A percentile compares a stretch with the other conserved stretches of the same genome.
Conservation (phyloP, 2,113 vertebrate species). For the Neolamprologus cancellatus region DNA sequence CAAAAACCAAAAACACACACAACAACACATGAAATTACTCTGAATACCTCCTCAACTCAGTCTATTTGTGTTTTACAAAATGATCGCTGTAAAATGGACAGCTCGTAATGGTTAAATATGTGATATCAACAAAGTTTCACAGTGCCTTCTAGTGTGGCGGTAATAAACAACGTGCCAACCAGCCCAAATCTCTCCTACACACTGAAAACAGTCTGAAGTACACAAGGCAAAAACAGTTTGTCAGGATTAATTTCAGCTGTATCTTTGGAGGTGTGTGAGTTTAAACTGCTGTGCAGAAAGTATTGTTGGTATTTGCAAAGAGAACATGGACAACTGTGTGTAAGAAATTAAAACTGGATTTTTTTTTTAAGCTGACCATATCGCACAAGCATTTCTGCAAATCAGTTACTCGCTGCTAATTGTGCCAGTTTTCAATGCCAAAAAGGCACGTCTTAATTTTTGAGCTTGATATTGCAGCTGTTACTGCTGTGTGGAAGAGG, state of each 20-base stretch:
- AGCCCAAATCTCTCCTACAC: neutral
- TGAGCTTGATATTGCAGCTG: neutral
- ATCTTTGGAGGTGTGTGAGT: neutral
- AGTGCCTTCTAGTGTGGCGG: neutral
- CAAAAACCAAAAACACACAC: neutral
- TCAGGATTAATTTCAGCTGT: neutral
- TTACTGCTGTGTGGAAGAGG: neutral
- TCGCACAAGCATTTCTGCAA: neutral
- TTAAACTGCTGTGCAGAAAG: neutral
- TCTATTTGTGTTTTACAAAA: neutral
- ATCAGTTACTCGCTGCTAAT: neutral
- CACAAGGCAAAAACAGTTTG: neutral
- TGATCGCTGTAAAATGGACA: neutral
- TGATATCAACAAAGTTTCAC: neutral
- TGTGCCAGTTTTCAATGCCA: neutral
- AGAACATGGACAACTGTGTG: neutral
- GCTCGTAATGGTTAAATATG: neutral
- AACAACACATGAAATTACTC: neutral
- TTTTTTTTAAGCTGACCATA: neutral
- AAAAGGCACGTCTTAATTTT: neutral
- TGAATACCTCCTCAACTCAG: neutral
- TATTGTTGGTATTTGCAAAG: neutral
- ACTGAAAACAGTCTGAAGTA: neutral
- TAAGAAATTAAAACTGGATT: neutral
- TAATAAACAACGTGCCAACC: neutral